These are phyloP conservation scores for Agrilus planipennis DNA, from an alignment of 1,140 invertebrate genomes.

Conservation along the genomic window DNA sequence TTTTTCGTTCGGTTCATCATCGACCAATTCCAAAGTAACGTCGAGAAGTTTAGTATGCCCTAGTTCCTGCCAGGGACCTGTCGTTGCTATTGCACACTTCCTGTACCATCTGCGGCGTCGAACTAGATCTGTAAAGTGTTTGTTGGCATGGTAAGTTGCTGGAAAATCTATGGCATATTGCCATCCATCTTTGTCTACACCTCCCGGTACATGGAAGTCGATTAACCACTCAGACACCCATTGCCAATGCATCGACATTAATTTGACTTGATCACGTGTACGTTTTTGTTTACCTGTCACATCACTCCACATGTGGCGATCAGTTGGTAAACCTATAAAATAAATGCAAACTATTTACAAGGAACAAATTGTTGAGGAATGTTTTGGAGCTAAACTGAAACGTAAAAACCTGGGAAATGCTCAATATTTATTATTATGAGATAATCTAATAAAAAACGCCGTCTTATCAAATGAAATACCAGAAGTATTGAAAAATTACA, in stretches of 20 bases:
- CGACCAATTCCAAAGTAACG: slow-evolving; percentile 52
- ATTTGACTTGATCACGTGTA: slow-evolving; percentile 71
- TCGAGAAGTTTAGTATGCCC: slow-evolving; percentile 74
- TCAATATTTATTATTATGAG: too few species aligned
- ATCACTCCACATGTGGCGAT: slow-evolving; percentile 85
- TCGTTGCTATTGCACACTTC: slow-evolving; percentile 65
- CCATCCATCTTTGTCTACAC: slow-evolving; percentile 84
- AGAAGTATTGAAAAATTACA: too few species aligned
- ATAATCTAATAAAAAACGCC: too few species aligned
- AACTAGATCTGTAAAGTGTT: slow-evolving; percentile 80
- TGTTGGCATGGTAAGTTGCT: slow-evolving; percentile 68
- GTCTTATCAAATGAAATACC: too few species aligned
- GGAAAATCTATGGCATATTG: slow-evolving; percentile 90
- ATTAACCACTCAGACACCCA: slow-evolving; percentile 88
- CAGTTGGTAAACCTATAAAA: slow-evolving; percentile 58
- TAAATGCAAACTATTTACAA: too few species aligned
- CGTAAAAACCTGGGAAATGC: too few species aligned
- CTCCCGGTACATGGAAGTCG: slow-evolving; percentile 78
- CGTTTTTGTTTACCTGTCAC: slow-evolving; percentile 66
- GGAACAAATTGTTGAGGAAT: too few species aligned
- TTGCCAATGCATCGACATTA: slow-evolving; percentile 76
- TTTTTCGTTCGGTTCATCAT: slow-evolving; percentile 22
- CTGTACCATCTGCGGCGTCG: slow-evolving; percentile 70
- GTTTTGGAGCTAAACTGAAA: too few species aligned
- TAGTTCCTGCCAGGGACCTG: slow-evolving; percentile 76